Percentiles rank a stretch among this genome's conserved stretches.
phyloP scores from a whole-genome alignment of 2,797 vertebrate species.

The Rhinella marina region DNA sequence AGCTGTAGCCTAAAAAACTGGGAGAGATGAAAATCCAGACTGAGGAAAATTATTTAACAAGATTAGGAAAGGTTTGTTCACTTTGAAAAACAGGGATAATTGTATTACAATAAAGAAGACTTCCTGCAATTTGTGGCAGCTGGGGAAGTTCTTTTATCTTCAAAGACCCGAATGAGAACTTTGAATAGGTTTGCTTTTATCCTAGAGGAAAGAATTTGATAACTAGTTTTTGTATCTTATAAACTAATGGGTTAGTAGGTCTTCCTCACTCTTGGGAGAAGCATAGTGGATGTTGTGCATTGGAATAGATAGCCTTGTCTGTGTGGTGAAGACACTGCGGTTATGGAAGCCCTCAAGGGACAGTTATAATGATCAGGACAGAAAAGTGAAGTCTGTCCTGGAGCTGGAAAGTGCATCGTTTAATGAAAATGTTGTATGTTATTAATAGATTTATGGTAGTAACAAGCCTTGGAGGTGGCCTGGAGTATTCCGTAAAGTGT shows the following conservation, averaged over 20 bases:
- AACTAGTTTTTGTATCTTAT: conserved; percentile 68
- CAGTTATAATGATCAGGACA: conserved; percentile 70
- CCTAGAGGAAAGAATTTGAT: conserved; percentile 68
- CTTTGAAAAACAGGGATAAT: conserved; percentile 63
- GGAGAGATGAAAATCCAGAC: neutral
- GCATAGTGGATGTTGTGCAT: conserved; percentile 64
- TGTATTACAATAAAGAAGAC: conserved; percentile 59
- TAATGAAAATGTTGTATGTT: conserved; percentile 73
- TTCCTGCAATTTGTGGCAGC: conserved; percentile 65
- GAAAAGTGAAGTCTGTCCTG: conserved; percentile 71
- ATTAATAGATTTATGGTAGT: conserved; percentile 72
- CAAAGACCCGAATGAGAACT: conserved; percentile 65
- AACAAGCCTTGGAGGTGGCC: conserved; percentile 67
- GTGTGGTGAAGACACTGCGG: conserved; percentile 70
- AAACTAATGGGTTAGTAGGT: conserved; percentile 68
- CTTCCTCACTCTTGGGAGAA: conserved; percentile 68
- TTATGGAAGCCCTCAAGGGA: conserved; percentile 70
- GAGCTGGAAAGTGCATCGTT: conserved; percentile 69
- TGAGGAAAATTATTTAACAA: conserved; percentile 56
- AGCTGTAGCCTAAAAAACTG: conserved; percentile 3
- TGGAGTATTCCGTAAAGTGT: conserved; percentile 74
- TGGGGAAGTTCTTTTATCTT: conserved; percentile 66
- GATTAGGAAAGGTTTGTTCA: conserved; percentile 54
- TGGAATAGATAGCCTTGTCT: conserved; percentile 71
- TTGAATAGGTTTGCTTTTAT: conserved; percentile 68